A percentile compares a stretch with the other conserved stretches of the same genome.
These are phyloP conservation scores for Clytia hemisphaerica DNA, from an alignment of 30 jellyfish, hydroid and myxozoan genomes.

Conservation along the genomic window DNA sequence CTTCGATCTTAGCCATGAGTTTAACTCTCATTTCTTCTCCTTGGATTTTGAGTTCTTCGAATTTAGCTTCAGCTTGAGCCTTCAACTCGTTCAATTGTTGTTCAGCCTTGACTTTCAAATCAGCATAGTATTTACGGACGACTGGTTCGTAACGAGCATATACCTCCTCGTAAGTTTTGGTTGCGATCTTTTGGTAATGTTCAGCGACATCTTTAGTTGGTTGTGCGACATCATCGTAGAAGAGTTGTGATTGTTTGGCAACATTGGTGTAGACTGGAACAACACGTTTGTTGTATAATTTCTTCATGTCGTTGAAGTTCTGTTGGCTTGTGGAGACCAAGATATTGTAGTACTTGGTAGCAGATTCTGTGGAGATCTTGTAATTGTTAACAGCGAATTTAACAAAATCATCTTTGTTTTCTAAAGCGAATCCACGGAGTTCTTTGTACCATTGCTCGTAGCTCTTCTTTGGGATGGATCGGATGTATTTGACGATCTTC, in stretches of 20 bases:
- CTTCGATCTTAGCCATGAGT: neutral
- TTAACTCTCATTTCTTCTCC: neutral
- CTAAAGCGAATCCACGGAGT: constrained; percentile 21
- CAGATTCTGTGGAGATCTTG: neutral
- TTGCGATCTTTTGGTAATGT: constrained; percentile 61
- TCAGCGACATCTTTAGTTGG: constrained; percentile 47
- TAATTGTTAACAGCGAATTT: neutral
- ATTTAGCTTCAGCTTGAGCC: neutral
- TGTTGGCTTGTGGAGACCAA: neutral
- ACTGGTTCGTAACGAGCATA: constrained; percentile 30
- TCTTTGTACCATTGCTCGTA: constrained; percentile 60
- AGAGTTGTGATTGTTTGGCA: constrained; percentile 14
- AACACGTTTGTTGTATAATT: neutral
- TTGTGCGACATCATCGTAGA: constrained; percentile 35
- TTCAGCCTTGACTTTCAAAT: neutral
- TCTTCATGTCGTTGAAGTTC: constrained; percentile 2
- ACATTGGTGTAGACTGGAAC: constrained; percentile 25
- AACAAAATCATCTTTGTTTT: constrained; percentile 15
- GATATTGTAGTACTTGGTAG: neutral
- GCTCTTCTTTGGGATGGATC: constrained; percentile 70
- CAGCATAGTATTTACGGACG: neutral
- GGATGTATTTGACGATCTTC: constrained; percentile 26
- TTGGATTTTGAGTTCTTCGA: neutral
- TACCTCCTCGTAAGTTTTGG: constrained; percentile 50
- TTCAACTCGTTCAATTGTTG: constrained; percentile 8